These are phyloP conservation scores for Formica aserva DNA, from an alignment of 2,888 invertebrate species.

Conservation along the genomic window DNA sequence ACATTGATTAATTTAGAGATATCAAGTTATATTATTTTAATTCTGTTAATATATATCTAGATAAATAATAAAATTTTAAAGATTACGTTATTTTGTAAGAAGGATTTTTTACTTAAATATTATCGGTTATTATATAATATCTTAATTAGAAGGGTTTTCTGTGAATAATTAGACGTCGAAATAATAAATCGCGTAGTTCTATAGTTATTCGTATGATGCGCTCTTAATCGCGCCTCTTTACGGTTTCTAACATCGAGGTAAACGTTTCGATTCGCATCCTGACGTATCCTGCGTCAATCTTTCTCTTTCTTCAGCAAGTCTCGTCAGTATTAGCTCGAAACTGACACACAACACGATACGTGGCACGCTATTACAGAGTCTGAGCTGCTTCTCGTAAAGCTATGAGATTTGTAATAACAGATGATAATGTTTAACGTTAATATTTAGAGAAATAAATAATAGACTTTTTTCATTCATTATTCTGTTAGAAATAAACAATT, in stretches of 20 bases:
- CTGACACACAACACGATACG: conserved; percentile 12
- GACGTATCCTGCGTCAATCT: conserved; percentile 49
- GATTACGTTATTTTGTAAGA: background rate
- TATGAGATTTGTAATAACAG: conserved; percentile 14
- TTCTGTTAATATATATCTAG: background rate
- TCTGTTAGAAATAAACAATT: background rate
- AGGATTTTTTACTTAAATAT: background rate
- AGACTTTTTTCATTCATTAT: background rate
- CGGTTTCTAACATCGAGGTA: conserved; percentile 71
- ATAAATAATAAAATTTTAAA: background rate
- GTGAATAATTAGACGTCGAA: background rate
- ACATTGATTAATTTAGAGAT: background rate
- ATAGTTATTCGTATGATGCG: background rate
- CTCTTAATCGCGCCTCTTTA: conserved; percentile 48
- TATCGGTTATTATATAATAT: background rate
- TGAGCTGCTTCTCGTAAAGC: background rate
- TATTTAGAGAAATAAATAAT: background rate
- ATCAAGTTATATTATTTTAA: background rate
- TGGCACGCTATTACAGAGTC: conserved; percentile 24
- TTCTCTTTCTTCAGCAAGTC: conserved; percentile 37
- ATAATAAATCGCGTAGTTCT: conserved; percentile 28
- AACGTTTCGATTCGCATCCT: conserved; percentile 70
- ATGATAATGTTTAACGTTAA: background rate
- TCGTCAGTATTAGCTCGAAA: conserved; percentile 27
- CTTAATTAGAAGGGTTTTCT: conserved; percentile 15